These are phyloP conservation scores for Phylloscopus whistleri DNA, from an alignment of 2,113 vertebrate genomes.

Conservation along the genomic window DNA sequence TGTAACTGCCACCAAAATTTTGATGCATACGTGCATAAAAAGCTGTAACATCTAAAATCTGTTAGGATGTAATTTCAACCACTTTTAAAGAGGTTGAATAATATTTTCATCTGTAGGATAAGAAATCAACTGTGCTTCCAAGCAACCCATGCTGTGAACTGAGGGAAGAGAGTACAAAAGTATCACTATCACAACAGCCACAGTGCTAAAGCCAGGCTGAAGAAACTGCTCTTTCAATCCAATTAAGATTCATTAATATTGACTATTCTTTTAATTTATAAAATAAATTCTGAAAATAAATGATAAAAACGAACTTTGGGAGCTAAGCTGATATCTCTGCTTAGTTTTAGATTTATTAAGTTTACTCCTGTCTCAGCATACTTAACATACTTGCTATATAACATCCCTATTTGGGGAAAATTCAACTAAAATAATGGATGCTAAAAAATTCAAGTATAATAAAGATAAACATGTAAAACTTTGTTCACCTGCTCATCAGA, in stretches of 20 bases:
- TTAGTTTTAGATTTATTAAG: background rate
- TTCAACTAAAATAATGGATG: background rate
- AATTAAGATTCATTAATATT: background rate
- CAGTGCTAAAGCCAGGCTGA: background rate
- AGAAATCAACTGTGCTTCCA: background rate
- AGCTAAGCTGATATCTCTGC: background rate
- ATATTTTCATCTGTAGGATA: background rate
- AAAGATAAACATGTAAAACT: background rate
- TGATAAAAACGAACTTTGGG: background rate
- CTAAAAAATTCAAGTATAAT: background rate
- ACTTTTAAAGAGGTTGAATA: background rate
- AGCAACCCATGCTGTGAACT: background rate
- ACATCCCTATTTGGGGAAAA: background rate
- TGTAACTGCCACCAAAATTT: background rate
- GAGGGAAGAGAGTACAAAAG: background rate
- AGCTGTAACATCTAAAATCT: background rate
- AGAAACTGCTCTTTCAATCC: background rate
- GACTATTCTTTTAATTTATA: background rate
- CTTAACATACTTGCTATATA: background rate
- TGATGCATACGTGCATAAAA: background rate
- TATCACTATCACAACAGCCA: background rate
- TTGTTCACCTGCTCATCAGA: slow-evolving; percentile 89
- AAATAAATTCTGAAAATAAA: background rate
- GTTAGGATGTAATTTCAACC: background rate
- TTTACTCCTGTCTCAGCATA: background rate